Conservation (phyloP, 2,113 vertebrate genomes). For the Xiphophorus hellerii region DNA sequence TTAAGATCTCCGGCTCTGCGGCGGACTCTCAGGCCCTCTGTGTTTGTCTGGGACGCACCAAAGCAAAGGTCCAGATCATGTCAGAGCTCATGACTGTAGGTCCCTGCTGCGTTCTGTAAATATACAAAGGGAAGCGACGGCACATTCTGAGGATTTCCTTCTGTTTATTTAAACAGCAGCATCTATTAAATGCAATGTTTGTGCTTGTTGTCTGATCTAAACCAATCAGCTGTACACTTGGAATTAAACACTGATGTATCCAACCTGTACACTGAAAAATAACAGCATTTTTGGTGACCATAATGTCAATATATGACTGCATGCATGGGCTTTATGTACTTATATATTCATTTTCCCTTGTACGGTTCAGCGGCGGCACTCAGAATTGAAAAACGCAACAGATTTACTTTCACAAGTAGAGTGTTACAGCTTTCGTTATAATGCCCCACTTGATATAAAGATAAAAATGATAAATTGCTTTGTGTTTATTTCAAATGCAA, state of each 20-base stretch:
- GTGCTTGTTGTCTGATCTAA: conserved; percentile 43
- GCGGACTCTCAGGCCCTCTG: not conserved
- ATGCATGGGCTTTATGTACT: not conserved
- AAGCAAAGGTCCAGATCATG: not conserved
- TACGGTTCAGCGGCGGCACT: too few relatives aligned
- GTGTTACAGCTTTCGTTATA: too few relatives aligned
- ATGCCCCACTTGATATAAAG: too few relatives aligned
- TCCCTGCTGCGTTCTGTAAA: conserved; percentile 9
- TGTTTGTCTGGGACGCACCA: not conserved
- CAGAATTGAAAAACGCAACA: not conserved
- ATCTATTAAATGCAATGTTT: conserved; percentile 38
- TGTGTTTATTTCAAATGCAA: too few relatives aligned
- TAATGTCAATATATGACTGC: not conserved
- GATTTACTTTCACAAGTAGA: not conserved
- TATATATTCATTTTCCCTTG: too few relatives aligned
- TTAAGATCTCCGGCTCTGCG: conserved; percentile 3
- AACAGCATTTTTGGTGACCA: not conserved
- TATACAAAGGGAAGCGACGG: not conserved
- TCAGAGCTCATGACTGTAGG: not conserved
- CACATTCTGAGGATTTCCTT: conserved; percentile 23
- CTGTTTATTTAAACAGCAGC: conserved; percentile 43
- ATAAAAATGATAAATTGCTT: too few relatives aligned
- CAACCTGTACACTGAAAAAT: not conserved
- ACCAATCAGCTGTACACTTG: conserved; percentile 55
- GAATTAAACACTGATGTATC: conserved; percentile 64